Percentiles rank a stretch among this genome's conserved stretches.
Conservation (phyloP, 2,888 invertebrate species). For the Pammene fasciana region DNA sequence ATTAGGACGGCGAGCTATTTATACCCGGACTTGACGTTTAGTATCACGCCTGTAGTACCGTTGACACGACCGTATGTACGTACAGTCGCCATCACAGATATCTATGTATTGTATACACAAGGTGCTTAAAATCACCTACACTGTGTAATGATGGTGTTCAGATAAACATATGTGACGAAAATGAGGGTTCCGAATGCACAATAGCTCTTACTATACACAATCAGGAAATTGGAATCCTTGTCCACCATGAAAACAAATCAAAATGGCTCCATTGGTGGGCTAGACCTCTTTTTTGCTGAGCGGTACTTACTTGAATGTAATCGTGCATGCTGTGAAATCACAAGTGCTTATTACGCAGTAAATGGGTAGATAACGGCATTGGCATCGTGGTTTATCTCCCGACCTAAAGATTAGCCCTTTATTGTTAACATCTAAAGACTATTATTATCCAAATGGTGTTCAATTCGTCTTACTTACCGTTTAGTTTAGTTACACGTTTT, state of each 20-base stretch:
- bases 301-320: not conserved
- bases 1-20: conserved; percentile 14
- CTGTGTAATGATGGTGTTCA: no score
- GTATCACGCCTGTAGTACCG: not conserved
- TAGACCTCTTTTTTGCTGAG: not conserved
- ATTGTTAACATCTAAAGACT: conserved; percentile 9
- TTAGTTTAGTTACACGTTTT: not conserved
- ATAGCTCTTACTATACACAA: no score
- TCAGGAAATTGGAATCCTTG: no score
- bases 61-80: not conserved
- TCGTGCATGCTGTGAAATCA: conserved; percentile 17
- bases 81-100: not conserved
- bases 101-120: not conserved
- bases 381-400: conserved; percentile 22
- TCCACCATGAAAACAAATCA: not conserved
- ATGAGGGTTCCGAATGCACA: no score
- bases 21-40: conserved; percentile 1
- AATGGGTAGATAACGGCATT: conserved; percentile 24
- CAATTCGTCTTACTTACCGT: conserved; percentile 11
- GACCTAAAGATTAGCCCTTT: conserved; percentile 16
- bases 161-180: no score
- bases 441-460: conserved; percentile 7
- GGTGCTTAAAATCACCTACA: no score
- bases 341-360: conserved; percentile 14
- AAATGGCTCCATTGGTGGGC: not conserved